Evolutionary conservation across 2,888 invertebrate genomes (phyloP).

Genomic region (Lacanobia oleracea): DNA sequence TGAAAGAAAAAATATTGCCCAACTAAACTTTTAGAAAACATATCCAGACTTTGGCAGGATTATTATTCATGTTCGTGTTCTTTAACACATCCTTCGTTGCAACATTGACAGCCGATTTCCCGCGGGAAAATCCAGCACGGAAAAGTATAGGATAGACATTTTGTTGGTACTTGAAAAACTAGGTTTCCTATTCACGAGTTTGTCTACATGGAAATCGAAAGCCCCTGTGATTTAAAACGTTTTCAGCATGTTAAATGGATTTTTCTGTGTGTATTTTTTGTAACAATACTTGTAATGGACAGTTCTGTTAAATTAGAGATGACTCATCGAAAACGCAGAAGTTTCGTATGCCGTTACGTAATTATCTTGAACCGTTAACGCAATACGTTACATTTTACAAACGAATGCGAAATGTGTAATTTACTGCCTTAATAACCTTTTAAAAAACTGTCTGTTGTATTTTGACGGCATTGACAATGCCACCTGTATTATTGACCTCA

Average conservation of each 20-base stretch:
- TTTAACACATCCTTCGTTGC: constrained; percentile 32
- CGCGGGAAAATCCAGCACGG: constrained; percentile 38
- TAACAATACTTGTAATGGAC: constrained; percentile 46
- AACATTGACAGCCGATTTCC: constrained; percentile 43
- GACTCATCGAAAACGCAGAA: constrained; percentile 55
- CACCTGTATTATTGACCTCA: constrained; percentile 41
- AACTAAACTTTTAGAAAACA: constrained; percentile 8
- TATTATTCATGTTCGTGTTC: constrained; percentile 34
- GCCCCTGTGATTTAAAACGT: constrained; percentile 27
- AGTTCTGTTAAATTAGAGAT: constrained; percentile 57
- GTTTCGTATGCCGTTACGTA: constrained; percentile 56
- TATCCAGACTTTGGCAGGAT: constrained; percentile 11
- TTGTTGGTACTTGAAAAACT: constrained; percentile 21
- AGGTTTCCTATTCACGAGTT: constrained; percentile 29
- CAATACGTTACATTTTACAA: constrained; percentile 54
- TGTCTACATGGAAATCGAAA: constrained; percentile 46
- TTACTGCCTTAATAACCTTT: constrained; percentile 48
- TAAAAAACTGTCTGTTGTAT: constrained; percentile 26
- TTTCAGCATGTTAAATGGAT: constrained; percentile 39
- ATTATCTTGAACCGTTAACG: constrained; percentile 57
- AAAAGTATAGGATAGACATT: constrained; percentile 23
- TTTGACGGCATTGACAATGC: constrained; percentile 25
- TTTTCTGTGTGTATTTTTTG: constrained; percentile 27
- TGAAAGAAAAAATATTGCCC: constrained; percentile 5
- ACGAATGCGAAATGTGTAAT: constrained; percentile 52